Evolutionary conservation across 2,797 vertebrate genomes (phyloP).

Genomic region (Choloepus didactylus): DNA sequence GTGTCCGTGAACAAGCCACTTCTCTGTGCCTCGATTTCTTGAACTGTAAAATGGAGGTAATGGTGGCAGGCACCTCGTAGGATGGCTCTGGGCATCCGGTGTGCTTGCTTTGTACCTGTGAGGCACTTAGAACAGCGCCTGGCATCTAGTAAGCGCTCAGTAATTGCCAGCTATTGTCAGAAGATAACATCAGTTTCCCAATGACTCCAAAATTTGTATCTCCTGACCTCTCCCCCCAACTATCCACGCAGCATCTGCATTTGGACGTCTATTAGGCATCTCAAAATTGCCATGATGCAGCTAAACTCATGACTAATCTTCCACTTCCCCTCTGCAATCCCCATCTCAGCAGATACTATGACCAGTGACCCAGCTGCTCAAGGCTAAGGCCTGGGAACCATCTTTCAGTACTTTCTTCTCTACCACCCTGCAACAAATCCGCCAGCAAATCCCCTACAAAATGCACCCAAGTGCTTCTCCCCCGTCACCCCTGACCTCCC

Average conservation of each 20-base stretch:
- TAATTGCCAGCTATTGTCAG: not conserved
- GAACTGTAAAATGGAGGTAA: not conserved
- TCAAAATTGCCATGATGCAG: not conserved
- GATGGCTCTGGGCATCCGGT: not conserved
- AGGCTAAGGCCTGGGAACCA: not conserved
- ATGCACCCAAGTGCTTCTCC: not conserved
- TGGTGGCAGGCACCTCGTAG: not conserved
- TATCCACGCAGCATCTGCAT: not conserved
- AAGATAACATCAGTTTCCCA: not conserved
- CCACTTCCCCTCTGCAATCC: accelerated
- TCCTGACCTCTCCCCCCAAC: not conserved
- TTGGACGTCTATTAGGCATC: not conserved
- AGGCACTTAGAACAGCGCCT: not conserved
- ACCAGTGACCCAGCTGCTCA: not conserved
- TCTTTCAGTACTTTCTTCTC: not conserved
- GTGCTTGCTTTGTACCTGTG: too few species aligned
- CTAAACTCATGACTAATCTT: accelerated
- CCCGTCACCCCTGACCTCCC: too few species aligned
- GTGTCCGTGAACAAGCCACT: not conserved
- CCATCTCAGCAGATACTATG: not conserved
- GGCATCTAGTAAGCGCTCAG: not conserved
- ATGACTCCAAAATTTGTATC: not conserved
- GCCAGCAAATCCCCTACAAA: not conserved
- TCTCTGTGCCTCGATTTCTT: not conserved
- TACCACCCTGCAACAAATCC: not conserved